phyloP scores from a whole-genome alignment of 2,888 invertebrate genomes.

The Rotaria sp. region DNA sequence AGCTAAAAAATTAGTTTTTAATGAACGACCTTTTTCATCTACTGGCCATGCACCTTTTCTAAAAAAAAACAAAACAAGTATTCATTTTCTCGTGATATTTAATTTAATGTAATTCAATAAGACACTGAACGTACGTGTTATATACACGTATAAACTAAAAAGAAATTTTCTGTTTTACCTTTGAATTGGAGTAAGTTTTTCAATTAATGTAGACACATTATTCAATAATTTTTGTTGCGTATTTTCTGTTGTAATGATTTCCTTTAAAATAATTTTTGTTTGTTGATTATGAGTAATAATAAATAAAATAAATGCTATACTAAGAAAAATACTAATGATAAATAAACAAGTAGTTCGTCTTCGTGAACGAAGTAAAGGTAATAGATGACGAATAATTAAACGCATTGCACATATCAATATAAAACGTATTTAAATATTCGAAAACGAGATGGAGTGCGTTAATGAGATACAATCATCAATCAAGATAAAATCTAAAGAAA shows the following conservation, averaged over 20 bases:
- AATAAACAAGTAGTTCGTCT: background rate
- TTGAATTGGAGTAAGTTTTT: too few relatives aligned
- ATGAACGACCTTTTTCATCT: background rate
- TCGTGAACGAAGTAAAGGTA: background rate
- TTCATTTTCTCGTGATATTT: too few relatives aligned
- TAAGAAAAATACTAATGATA: background rate
- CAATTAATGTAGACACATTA: background rate
- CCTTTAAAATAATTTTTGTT: background rate
- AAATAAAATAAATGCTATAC: background rate
- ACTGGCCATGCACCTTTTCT: background rate
- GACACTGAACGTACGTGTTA: too few relatives aligned
- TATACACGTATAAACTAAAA: too few relatives aligned
- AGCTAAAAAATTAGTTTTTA: background rate
- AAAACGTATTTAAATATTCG: background rate
- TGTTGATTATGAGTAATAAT: background rate
- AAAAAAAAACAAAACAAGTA: background rate
- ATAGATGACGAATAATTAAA: background rate
- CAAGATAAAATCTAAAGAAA: too few relatives aligned
- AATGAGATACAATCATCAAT: too few relatives aligned
- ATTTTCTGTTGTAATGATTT: background rate
- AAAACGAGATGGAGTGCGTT: background rate
- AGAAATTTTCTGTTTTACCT: background rate
- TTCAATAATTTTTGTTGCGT: background rate
- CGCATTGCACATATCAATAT: background rate
- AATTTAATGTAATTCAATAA: too few relatives aligned